Conservation (phyloP, 2,113 vertebrate genomes). For the Alces alces region DNA sequence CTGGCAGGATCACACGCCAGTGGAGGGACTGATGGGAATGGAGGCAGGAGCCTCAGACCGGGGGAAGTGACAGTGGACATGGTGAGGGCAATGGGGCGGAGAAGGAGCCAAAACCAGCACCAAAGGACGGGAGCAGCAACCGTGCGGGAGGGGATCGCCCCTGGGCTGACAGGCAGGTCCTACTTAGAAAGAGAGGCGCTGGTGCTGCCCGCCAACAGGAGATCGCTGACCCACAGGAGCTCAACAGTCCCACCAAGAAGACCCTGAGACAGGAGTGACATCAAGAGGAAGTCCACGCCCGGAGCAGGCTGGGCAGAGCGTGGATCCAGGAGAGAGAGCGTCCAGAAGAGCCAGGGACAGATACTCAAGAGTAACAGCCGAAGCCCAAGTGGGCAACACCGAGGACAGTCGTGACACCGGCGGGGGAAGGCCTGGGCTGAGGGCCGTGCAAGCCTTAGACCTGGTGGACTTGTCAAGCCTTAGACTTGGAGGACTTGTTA, state of each 20-base stretch:
- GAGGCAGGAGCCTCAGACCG: background rate
- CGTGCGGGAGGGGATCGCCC: background rate
- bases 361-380: background rate
- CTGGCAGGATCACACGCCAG: background rate
- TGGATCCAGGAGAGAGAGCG: background rate
- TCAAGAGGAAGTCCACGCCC: background rate
- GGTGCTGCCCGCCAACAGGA: background rate
- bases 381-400: background rate
- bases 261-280: background rate
- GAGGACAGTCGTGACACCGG: background rate
- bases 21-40: background rate
- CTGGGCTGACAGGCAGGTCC: background rate
- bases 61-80: rapidly evolving
- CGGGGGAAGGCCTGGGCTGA: background rate
- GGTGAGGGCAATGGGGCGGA: no score
- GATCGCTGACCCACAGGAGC: no score
- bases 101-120: background rate
- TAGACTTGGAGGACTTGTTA: background rate
- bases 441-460: background rate
- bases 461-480: background rate
- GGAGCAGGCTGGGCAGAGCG: background rate
- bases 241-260: background rate
- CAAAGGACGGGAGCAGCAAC: background rate
- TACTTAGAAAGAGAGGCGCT: background rate
- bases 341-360: background rate